Conservation (phyloP, 2,797 vertebrate genomes). For the Perodicticus potto region DNA sequence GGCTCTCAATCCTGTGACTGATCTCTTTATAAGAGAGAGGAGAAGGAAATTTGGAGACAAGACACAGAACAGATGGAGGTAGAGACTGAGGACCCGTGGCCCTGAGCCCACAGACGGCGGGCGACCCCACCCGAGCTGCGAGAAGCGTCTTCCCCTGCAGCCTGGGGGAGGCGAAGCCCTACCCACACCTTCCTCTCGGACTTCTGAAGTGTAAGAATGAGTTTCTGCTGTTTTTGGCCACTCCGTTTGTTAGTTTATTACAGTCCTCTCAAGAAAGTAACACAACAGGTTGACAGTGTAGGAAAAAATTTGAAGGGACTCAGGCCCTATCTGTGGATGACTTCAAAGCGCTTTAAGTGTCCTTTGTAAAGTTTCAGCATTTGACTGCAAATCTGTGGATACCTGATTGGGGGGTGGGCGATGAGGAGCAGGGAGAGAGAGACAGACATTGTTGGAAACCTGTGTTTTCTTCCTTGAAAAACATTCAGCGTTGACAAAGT, state of each 20-base stretch:
- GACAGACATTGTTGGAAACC: background rate
- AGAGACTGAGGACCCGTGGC: background rate
- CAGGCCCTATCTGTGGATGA: background rate
- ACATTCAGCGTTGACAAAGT: background rate
- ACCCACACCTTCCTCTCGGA: background rate
- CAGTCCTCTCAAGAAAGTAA: background rate
- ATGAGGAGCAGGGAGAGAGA: too few relatives aligned
- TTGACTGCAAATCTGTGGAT: background rate
- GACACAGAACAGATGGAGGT: background rate
- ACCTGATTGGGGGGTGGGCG: background rate
- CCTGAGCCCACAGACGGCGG: too few relatives aligned
- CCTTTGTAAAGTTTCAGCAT: background rate
- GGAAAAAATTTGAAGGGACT: background rate
- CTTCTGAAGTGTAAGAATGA: background rate
- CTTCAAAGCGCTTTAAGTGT: background rate
- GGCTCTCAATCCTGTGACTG: background rate
- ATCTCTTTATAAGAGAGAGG: background rate
- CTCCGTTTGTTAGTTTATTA: background rate
- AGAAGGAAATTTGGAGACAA: background rate
- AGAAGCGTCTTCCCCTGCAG: too few relatives aligned
- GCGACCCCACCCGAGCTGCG: background rate
- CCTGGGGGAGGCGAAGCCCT: too few relatives aligned
- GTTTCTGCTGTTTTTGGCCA: background rate
- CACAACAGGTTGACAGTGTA: too few relatives aligned
- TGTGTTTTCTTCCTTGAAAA: background rate